Evolutionary conservation across 1,140 invertebrate species (phyloP).

Genomic region (Drosophila parvula): DNA sequence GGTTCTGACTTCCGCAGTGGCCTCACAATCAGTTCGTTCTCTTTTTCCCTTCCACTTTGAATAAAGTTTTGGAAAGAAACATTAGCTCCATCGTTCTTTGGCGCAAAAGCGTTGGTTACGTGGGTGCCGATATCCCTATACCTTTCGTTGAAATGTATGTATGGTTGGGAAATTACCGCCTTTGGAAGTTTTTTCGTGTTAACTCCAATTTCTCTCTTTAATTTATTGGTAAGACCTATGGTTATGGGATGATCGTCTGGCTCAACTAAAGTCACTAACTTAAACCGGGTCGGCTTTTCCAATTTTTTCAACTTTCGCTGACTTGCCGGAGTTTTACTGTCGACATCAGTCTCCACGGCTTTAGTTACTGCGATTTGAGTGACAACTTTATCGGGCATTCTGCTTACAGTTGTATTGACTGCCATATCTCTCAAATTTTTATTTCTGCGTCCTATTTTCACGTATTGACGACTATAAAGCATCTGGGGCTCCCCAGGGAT

Average conservation of each 20-base stretch:
- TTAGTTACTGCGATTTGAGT: background rate
- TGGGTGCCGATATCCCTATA: constrained; percentile 14
- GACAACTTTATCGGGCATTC: background rate
- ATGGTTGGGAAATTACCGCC: background rate
- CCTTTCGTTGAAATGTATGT: background rate
- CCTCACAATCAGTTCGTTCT: background rate
- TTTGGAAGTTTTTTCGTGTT: constrained; percentile 13
- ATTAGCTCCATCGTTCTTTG: background rate
- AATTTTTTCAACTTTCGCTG: background rate
- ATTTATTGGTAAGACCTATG: background rate
- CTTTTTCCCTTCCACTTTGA: background rate
- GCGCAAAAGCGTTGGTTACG: background rate
- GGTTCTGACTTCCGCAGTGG: background rate
- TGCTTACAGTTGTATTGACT: constrained; percentile 20
- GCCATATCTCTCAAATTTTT: background rate
- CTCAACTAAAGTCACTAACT: background rate
- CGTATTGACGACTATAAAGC: background rate
- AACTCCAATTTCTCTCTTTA: constrained; percentile 13
- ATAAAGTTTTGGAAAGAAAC: background rate
- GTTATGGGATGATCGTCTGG: background rate
- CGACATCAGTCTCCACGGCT: background rate
- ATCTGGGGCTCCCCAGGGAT: background rate
- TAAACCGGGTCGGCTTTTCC: background rate
- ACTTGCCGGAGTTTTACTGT: background rate
- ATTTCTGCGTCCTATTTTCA: constrained; percentile 2